These are phyloP conservation scores for Folsomia manolachei DNA, from an alignment of 2,888 invertebrate species.

Conservation along the genomic window DNA sequence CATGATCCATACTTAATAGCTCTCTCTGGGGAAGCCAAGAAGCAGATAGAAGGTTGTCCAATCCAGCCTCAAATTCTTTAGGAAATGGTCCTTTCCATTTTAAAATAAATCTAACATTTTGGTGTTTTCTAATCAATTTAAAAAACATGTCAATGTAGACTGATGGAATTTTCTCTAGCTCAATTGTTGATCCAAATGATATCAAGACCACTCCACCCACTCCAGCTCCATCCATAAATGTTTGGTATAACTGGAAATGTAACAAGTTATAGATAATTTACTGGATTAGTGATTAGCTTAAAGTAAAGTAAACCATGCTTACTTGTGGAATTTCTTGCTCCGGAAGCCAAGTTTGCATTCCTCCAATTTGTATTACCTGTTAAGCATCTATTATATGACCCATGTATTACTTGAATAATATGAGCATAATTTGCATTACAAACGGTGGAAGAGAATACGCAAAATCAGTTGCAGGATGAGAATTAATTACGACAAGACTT, in stretches of 20 bases:
- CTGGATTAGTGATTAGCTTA: slow-evolving; percentile 4
- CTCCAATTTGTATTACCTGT: slow-evolving; percentile 32
- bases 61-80: slow-evolving; percentile 22
- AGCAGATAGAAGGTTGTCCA: slow-evolving; percentile 38
- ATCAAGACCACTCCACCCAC: slow-evolving; percentile 45
- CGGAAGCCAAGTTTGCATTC: slow-evolving; percentile 41
- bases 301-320: background rate
- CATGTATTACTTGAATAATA: background rate
- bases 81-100: slow-evolving; percentile 45
- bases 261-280: background rate
- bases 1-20: slow-evolving; percentile 36
- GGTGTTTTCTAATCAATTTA: slow-evolving; percentile 39
- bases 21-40: slow-evolving; percentile 49
- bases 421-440: slow-evolving; percentile 27
- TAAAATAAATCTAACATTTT: slow-evolving; percentile 42
- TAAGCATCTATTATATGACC: background rate
- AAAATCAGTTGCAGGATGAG: slow-evolving; percentile 42
- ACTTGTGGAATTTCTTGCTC: slow-evolving; percentile 35
- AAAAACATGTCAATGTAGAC: slow-evolving; percentile 42
- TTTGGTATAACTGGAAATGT: slow-evolving; percentile 31
- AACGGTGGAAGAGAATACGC: slow-evolving; percentile 41
- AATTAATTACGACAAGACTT: slow-evolving; percentile 45
- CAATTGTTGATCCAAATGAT: slow-evolving; percentile 46
- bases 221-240: slow-evolving; percentile 40
- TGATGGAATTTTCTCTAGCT: slow-evolving; percentile 34